These are phyloP conservation scores for Cacoxenus indagator DNA, from an alignment of 2,888 invertebrate species.

Conservation along the genomic window DNA sequence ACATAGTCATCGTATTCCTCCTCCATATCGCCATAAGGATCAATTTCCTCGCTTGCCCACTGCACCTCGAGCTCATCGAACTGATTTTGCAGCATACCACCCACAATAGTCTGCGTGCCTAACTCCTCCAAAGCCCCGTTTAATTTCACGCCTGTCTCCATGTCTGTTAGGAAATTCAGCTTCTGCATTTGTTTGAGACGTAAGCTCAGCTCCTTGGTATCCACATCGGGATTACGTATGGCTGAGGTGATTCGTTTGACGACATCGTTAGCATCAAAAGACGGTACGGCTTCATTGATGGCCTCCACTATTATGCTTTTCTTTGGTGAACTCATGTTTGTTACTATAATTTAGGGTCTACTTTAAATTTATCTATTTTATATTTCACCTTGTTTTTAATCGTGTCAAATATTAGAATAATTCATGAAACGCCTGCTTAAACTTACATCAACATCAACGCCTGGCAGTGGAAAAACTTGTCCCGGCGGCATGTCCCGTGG, in stretches of 20 bases:
- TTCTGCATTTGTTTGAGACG: slow-evolving; percentile 33
- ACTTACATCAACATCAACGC: slow-evolving; percentile 90
- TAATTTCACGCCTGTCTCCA: slow-evolving; percentile 40
- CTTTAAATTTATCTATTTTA: neutral
- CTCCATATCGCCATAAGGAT: slow-evolving; percentile 20
- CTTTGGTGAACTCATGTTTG: slow-evolving; percentile 13
- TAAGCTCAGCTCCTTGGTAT: slow-evolving; percentile 38
- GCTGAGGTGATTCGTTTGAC: slow-evolving; percentile 39
- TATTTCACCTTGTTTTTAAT: neutral
- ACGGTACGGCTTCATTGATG: slow-evolving; percentile 38
- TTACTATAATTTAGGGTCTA: too few relatives aligned
- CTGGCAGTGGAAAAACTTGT: slow-evolving; percentile 83
- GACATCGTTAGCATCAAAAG: slow-evolving; percentile 39
- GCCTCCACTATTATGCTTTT: slow-evolving; percentile 50
- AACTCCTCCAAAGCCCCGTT: slow-evolving; percentile 39
- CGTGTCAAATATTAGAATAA: too few relatives aligned
- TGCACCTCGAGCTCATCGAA: slow-evolving; percentile 25
- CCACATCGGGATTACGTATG: slow-evolving; percentile 41
- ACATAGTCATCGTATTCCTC: slow-evolving; percentile 17
- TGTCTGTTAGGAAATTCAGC: slow-evolving; percentile 30
- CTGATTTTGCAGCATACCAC: slow-evolving; percentile 35
- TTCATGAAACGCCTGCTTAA: neutral
- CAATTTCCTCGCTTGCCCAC: slow-evolving; percentile 6
- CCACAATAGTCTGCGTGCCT: slow-evolving; percentile 35
- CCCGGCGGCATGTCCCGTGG: slow-evolving; percentile 86